A percentile compares a stretch with the other conserved stretches of the same genome.
Conservation (phyloP, 2,113 vertebrate genomes). For the Nesospiza acunhae region DNA sequence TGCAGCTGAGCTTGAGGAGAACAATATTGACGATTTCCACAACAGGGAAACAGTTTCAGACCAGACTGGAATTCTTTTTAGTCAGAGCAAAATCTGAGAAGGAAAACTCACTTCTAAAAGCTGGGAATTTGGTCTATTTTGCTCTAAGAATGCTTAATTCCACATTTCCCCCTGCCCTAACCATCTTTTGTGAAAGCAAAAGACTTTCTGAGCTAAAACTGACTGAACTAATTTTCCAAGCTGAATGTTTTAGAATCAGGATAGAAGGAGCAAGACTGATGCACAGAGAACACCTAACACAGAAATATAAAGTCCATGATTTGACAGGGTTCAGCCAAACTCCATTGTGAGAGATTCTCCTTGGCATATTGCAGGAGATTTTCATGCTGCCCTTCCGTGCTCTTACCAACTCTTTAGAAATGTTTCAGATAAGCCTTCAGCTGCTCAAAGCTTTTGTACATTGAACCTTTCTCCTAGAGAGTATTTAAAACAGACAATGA, state of each 20-base stretch:
- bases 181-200: not conserved
- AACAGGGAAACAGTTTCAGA: not conserved
- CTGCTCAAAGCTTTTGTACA: not conserved
- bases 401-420: not conserved
- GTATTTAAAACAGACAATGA: not conserved
- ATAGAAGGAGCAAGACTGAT: not conserved
- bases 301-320: not conserved
- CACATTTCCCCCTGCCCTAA: not conserved
- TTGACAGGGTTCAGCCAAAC: not conserved
- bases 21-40: rapidly evolving
- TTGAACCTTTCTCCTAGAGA: not conserved
- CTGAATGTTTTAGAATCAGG: not conserved
- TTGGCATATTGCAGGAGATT: not conserved
- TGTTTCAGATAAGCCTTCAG: not conserved
- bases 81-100: not conserved
- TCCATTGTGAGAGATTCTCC: not conserved
- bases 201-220: not conserved
- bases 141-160: not conserved
- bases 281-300: not conserved
- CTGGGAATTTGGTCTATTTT: not conserved
- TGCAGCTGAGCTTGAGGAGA: not conserved
- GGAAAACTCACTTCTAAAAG: not conserved
- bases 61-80: not conserved
- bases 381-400: not conserved
- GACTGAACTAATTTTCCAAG: not conserved